Conservation (phyloP, 1,140 invertebrate species). For the Drosophila truncata region DNA sequence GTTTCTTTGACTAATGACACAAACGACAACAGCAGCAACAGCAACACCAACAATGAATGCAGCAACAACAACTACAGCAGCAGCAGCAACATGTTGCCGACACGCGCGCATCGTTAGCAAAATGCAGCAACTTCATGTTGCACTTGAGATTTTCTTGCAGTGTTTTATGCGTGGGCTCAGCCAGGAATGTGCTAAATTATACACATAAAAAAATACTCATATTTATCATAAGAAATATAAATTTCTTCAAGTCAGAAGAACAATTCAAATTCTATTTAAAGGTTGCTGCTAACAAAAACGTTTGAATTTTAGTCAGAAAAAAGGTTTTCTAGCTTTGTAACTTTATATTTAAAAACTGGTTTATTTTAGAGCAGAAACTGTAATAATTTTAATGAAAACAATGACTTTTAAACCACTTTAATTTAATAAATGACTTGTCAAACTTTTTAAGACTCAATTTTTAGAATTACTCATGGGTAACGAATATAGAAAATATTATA, state of each 20-base stretch:
- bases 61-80: slow-evolving; percentile 22
- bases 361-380: too few species aligned
- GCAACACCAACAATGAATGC: slow-evolving; percentile 26
- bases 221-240: too few species aligned
- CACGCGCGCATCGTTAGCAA: slow-evolving; percentile 81
- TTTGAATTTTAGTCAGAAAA: too few species aligned
- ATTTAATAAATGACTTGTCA: background rate
- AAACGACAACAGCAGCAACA: slow-evolving; percentile 58
- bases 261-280: too few species aligned
- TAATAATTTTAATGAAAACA: too few species aligned
- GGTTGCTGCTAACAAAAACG: too few species aligned
- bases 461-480: background rate
- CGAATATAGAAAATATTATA: background rate
- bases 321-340: too few species aligned
- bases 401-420: too few species aligned
- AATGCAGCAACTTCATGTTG: slow-evolving; percentile 26
- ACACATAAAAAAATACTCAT: background rate
- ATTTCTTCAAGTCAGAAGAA: too few species aligned
- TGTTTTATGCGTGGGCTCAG: slow-evolving; percentile 37
- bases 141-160: slow-evolving; percentile 51
- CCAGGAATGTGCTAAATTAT: slow-evolving; percentile 16
- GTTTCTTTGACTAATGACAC: slow-evolving; percentile 82
- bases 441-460: too few species aligned
- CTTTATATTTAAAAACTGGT: too few species aligned
- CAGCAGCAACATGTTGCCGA: slow-evolving; percentile 65